These are phyloP conservation scores for Coryphaenoides rupestris DNA, from an alignment of 2,113 vertebrate species.

Conservation along the genomic window DNA sequence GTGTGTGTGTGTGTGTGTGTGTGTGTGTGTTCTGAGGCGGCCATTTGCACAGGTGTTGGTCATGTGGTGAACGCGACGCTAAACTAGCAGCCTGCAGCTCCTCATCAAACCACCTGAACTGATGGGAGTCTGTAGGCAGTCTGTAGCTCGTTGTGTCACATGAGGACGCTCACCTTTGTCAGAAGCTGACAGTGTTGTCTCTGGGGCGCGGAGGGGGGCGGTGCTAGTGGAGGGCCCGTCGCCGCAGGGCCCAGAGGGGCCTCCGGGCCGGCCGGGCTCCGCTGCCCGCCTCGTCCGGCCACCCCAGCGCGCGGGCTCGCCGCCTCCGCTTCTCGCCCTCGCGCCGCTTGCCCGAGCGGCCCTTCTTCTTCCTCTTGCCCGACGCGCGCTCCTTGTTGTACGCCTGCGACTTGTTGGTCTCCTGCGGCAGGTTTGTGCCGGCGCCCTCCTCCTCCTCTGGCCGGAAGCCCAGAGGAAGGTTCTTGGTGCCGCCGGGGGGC, in stretches of 20 bases:
- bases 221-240: conserved; percentile 63
- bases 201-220: too few species aligned
- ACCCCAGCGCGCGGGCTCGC: conserved; percentile 72
- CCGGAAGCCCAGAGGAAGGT: conserved; percentile 78
- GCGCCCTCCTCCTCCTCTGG: conserved; percentile 77
- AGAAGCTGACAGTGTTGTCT: conserved; percentile 69
- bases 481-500: conserved; percentile 83
- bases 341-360: conserved; percentile 82
- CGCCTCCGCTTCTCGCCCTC: conserved; percentile 92
- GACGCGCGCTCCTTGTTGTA: conserved; percentile 82
- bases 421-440: conserved; percentile 83
- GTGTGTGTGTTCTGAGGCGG: too few species aligned
- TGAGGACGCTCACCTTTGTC: conserved; percentile 63
- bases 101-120: conserved; percentile 24
- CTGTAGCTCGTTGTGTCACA: too few species aligned
- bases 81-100: conserved; percentile 7
- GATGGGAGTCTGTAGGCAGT: neutral
- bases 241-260: conserved; percentile 45
- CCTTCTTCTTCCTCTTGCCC: conserved; percentile 88
- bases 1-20: conserved; percentile 7
- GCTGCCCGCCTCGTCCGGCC: conserved; percentile 51
- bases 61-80: conserved; percentile 30
- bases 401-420: conserved; percentile 88
- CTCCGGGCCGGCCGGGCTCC: conserved; percentile 55
- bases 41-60: conserved; percentile 28